Base-by-base conservation (phyloP, 2,888 invertebrate species). In the Parnassius smintheus region DNA sequence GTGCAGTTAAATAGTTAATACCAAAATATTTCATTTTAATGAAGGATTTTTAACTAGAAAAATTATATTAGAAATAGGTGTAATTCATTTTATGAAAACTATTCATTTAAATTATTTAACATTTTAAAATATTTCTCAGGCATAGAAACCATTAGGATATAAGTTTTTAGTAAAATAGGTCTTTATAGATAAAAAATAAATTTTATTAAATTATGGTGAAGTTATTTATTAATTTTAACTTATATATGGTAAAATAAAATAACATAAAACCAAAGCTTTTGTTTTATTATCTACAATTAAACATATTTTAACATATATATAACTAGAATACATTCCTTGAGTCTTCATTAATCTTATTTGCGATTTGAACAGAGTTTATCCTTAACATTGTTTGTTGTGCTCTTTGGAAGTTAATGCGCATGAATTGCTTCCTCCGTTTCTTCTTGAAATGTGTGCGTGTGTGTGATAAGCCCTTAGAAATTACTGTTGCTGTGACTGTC, bases 381-480 rank as follows among this genome's bases (percentile, higher is more conserved):
- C 96, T 93, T 56, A 97, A 80, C 90, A 95, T 94, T 3, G 96
- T 96, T 73, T 95, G 94, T 49, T 94, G 94, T 2, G 93, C 88
- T 74, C 95, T 93, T 72, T 92, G 93, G 81, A 93, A 97, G 77
- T 96, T 94, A 50, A 96, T 94, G 70, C 95, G 93, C 86, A 93
- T 94, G 74, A 90, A 96, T 73, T 96, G 96, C 87, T 96, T 96
- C 86, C 96, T 94, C 70, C 94, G 92, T 73, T 94, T 95, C 83
- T 96, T 95, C 66, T 94, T 94, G 74, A 96, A 97, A 75, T 94
- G 93, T 42, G 95, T 95, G 82, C 95, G 95, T 2, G 96, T 96
- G 75, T 96, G 95, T 0, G 96, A 95, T 11, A 97, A 85, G 0
- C 95, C 95, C 82, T 97, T 97, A 62, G 97, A 97, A 57, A 97